Evolutionary conservation across 2,113 vertebrate species (phyloP), one percentile per base, ranked within the genome.

Genomic region (Mirounga angustirostris): DNA sequence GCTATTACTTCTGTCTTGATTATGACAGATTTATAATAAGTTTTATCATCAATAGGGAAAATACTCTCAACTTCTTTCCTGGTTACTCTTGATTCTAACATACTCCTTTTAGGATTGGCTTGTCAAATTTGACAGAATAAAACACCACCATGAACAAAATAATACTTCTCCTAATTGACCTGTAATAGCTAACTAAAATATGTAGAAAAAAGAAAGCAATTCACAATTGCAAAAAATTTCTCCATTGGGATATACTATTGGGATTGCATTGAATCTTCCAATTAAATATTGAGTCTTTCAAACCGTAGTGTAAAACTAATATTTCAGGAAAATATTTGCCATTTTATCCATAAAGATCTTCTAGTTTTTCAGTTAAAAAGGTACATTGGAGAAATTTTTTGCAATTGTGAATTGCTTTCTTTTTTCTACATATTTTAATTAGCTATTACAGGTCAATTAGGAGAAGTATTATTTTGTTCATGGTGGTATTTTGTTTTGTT

Each of bases 341-440:
- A 54, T 82, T 61, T 94, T 85, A 73, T 94, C 50, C 50, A 80
- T 84, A 76, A 81, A 90, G 9, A n/a, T 65, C 40, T 97, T 65
- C n/a, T 74, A 69, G 40, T 52, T 88, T 43, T 46, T 80, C 40
- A 50, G 28, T 33, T 81, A 69, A 82, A 90, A 79, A 61, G 13
- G 2, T 61, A 10, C 10, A 4, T 26, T 40, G 52, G 52, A 30
- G n/a, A 88, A 56, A 63, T 22, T 33, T 82, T 81, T 91, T 61
- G 24, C 5, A 36, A 7, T 46, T 71, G 4, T 81, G 50, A 67
- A 36, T 95, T 95, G 5, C 74, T 90, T 43, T 73, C 43, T 54
- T 74, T 91, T 90, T 88, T 40, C 28, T 78, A 16, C n/a, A 69
- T 16, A 50, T 88, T 61, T 59, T 58, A 36, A 33, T 61, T 69